A percentile compares a stretch with the other conserved stretches of the same genome.
Evolutionary conservation across 64 coral and sea anemone genomes (phyloP).

Genomic region (Montipora efflorescens): DNA sequence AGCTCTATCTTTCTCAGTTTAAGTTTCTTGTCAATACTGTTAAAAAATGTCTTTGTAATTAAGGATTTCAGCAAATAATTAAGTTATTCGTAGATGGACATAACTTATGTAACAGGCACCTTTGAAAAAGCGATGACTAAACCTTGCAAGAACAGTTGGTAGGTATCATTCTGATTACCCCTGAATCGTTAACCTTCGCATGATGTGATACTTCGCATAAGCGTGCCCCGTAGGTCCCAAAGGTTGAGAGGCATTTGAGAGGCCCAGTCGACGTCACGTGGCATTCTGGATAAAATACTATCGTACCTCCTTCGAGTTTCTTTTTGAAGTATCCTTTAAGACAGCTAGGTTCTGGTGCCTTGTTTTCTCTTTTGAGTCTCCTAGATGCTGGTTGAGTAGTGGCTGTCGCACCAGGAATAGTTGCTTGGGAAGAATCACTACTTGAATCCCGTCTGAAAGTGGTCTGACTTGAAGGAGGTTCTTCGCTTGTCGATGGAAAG

Average conservation of each 20-base stretch:
- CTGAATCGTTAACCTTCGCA: background rate
- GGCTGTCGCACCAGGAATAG: background rate
- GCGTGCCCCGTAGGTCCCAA: background rate
- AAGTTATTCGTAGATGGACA: background rate
- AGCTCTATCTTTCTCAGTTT: no score
- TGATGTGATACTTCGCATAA: background rate
- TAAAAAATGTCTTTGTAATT: no score
- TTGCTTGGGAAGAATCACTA: background rate
- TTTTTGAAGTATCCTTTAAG: background rate
- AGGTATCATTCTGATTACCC: background rate
- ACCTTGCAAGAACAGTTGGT: background rate
- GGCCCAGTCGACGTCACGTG: background rate
- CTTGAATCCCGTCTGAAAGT: background rate
- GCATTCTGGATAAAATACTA: background rate
- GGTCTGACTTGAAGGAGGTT: no score
- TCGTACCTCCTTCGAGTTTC: background rate
- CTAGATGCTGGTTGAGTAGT: background rate
- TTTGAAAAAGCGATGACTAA: background rate
- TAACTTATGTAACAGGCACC: background rate
- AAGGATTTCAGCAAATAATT: no score
- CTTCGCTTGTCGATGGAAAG: background rate
- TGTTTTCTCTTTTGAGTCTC: background rate
- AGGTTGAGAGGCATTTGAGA: background rate
- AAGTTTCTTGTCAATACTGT: no score
- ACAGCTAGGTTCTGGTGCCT: background rate